Conservation (phyloP, 2,888 invertebrate species). For the Caenorhabditis drosophilae region DNA sequence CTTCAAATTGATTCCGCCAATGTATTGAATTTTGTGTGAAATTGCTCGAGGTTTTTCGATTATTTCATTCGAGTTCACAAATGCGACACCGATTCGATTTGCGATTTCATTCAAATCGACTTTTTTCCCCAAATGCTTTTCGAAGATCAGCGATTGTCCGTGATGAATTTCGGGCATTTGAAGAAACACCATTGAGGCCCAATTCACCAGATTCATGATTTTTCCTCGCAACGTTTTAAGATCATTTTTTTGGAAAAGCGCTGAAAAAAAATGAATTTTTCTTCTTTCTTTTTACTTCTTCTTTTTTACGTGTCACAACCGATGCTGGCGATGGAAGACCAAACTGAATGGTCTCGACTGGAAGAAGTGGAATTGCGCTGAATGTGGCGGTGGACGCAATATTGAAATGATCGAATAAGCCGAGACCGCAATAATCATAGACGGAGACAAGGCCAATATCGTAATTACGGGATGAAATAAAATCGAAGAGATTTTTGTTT, state of each 20-base stretch:
- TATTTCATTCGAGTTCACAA: constrained; percentile 59
- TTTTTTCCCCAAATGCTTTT: constrained; percentile 1
- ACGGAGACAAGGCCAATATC: constrained; percentile 29
- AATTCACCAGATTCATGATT: constrained; percentile 20
- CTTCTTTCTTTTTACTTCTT: too few relatives aligned
- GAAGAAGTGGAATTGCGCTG: constrained; percentile 10
- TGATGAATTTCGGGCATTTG: constrained; percentile 11
- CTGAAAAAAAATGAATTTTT: too few relatives aligned
- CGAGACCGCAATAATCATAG: constrained; percentile 33
- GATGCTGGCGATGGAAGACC: constrained; percentile 21
- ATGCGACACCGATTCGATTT: constrained; percentile 17
- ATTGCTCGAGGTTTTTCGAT: constrained; percentile 53
- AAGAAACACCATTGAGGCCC: constrained; percentile 16
- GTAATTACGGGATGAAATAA: constrained; percentile 26
- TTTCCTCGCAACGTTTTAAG: constrained; percentile 6
- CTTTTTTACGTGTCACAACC: constrained; percentile 7
- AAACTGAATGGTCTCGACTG: constrained; percentile 1
- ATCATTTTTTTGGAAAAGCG: constrained; percentile 13
- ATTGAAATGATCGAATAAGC: constrained; percentile 6
- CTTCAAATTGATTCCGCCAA: constrained; percentile 55
- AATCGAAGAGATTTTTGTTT: constrained; percentile 18
- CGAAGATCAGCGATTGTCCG: constrained; percentile 9
- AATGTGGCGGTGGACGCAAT: constrained; percentile 15
- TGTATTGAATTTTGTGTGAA: constrained; percentile 49
- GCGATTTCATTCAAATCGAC: constrained; percentile 6